phyloP scores from a whole-genome alignment of 2,888 invertebrate genomes.

The Agriopis marginaria region DNA sequence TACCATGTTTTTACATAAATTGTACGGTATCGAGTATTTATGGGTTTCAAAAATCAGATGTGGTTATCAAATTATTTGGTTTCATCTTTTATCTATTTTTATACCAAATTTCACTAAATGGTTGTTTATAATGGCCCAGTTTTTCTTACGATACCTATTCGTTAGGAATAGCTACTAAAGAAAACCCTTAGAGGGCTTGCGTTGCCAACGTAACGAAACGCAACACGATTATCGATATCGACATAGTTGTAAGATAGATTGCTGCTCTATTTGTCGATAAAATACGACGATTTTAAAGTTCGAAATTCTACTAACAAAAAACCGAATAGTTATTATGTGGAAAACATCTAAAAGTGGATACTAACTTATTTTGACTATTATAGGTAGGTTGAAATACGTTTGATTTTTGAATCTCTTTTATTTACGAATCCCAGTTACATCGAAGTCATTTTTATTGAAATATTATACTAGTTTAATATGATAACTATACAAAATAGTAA shows the following conservation, averaged over 20 bases:
- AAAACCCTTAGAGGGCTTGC: constrained; percentile 35
- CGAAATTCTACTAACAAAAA: constrained; percentile 5
- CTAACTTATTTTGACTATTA: not conserved
- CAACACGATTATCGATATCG: constrained; percentile 31
- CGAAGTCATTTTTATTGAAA: constrained; percentile 62
- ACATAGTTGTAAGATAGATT: constrained; percentile 4
- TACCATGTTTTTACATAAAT: constrained; percentile 53
- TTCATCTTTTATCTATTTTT: not conserved
- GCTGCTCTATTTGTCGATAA: constrained; percentile 10
- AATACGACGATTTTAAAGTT: not conserved
- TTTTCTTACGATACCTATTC: constrained; percentile 64
- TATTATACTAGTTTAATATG: constrained; percentile 50
- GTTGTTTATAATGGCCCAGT: constrained; percentile 28
- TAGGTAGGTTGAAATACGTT: not conserved
- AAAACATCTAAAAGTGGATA: not conserved
- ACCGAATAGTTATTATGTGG: no score
- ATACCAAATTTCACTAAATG: not conserved
- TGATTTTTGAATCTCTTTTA: constrained; percentile 15
- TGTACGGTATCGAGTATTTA: constrained; percentile 37
- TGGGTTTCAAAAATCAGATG: constrained; percentile 32
- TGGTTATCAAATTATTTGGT: not conserved
- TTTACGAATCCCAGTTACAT: constrained; percentile 51
- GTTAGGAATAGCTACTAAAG: constrained; percentile 63
- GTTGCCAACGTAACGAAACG: not conserved
- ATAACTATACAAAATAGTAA: constrained; percentile 46